Evolutionary conservation across 2,113 vertebrate species (phyloP), one percentile per base, ranked within the genome.

Genomic region (Hydrochoerus hydrochaeris): DNA sequence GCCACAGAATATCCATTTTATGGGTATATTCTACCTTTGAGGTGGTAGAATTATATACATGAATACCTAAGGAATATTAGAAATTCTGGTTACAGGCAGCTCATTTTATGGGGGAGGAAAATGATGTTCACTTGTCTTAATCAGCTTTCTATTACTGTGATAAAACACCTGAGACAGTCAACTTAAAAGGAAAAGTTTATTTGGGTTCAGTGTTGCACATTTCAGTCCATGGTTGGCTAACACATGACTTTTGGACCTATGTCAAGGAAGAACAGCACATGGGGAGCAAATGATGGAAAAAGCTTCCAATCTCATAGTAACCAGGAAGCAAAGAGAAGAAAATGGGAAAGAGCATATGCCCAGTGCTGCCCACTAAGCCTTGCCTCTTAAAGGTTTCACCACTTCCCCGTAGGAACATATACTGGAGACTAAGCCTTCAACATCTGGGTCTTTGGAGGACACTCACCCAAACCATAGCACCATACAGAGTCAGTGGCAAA

Each of bases 1-100:
- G 38, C 60, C 90, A 84, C 11, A 90, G 60, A 73, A 71, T 46
- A 54, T 35, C 67, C 13, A 13, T 19, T 75, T 65, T 22, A 60
- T 5, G 38, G 52, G 83, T n/a, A n/a, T n/a, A n/a, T n/a, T n/a
- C n/a, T n/a, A 44, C 14, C 91, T 93, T 85, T 44, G 73, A 77
- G 28, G 7, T 91, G 14, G 28, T 85, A 17, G 7, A 73, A 54
- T 62, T 57, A 19, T n/a, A 96, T 2, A 62, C 10, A 20, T 35
- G 62, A 97, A 75, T 46, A 78, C 22, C 87, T 26, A 46, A 85
- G 60, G 58, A 44, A 44, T 94, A 77, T 93, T 78, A 80, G 65
- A 88, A 16, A 82, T 75, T 44, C 35, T 88, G 3, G 30, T 54
- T 71, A 71, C 6, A 78, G 80, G 20, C 2, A 46, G 38, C 35